phyloP scores from a whole-genome alignment of 2,888 invertebrate species.

The Acleris laterana region DNA sequence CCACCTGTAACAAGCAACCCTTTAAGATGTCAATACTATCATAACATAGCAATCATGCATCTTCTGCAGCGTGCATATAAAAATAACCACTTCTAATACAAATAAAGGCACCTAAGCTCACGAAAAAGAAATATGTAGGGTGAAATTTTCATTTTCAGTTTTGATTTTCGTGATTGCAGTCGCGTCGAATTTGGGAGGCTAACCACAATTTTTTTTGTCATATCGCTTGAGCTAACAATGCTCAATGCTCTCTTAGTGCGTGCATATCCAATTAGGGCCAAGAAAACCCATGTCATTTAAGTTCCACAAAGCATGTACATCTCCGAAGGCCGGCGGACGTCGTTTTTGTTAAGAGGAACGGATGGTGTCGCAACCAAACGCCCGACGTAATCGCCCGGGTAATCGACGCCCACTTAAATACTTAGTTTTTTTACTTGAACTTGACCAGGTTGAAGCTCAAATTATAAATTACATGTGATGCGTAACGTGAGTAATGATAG shows the following conservation, averaged over 20 bases:
- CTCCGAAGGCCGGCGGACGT: slow-evolving; percentile 51
- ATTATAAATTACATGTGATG: slow-evolving; percentile 49
- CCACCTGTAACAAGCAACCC: too few relatives aligned
- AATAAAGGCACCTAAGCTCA: too few relatives aligned
- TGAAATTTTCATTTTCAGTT: too few relatives aligned
- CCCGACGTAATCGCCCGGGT: slow-evolving; percentile 54
- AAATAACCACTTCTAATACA: too few relatives aligned
- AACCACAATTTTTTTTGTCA: too few relatives aligned
- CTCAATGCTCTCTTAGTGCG: background rate
- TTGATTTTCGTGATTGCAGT: too few relatives aligned
- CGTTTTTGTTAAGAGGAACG: slow-evolving; percentile 65
- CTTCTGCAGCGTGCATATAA: too few relatives aligned
- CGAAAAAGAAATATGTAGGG: too few relatives aligned
- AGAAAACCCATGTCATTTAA: slow-evolving; percentile 21
- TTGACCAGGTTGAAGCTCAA: slow-evolving; percentile 53
- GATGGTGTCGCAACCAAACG: slow-evolving; percentile 60
- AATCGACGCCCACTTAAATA: slow-evolving; percentile 51
- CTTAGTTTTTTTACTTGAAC: slow-evolving; percentile 61
- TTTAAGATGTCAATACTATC: too few relatives aligned
- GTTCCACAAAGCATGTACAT: slow-evolving; percentile 49
- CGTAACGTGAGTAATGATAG: slow-evolving; percentile 41
- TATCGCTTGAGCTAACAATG: background rate
- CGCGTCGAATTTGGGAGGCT: too few relatives aligned
- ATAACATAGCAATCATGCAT: too few relatives aligned
- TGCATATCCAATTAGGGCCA: slow-evolving; percentile 28